These are phyloP conservation scores for Pipistrellus pipistrellus DNA, from an alignment of 2,797 vertebrate species.

Conservation along the genomic window DNA sequence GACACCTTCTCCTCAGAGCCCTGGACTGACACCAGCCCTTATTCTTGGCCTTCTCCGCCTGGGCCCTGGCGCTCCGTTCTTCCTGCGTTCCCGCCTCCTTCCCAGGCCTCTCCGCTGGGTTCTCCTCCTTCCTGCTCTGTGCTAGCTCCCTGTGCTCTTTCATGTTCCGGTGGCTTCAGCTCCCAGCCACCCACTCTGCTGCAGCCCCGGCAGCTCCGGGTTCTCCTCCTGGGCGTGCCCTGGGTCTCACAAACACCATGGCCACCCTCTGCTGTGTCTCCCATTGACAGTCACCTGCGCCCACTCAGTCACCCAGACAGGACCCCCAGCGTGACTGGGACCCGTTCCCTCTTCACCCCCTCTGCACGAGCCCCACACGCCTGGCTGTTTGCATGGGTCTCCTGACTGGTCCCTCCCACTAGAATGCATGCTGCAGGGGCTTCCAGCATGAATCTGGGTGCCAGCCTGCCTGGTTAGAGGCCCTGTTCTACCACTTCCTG, in stretches of 20 bases:
- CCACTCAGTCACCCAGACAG: neutral
- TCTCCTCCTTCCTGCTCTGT: neutral
- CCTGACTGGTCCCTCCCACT: neutral
- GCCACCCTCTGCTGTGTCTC: neutral
- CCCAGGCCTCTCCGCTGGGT: neutral
- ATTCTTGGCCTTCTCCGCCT: neutral
- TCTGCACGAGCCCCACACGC: neutral
- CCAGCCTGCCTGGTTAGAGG: neutral
- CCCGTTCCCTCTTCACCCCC: neutral
- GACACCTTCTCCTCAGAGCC: neutral
- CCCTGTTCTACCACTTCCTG: neutral
- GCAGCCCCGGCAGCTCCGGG: neutral
- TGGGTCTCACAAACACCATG: neutral
- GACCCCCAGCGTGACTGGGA: neutral
- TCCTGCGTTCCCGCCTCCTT: neutral
- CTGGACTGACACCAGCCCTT: neutral
- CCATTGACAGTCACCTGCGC: neutral
- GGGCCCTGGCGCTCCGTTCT: neutral
- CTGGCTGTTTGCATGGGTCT: neutral
- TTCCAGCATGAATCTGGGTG: neutral
- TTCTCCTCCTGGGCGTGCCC: neutral
- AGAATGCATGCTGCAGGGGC: neutral
- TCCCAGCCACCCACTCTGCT: neutral
- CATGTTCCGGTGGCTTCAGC: neutral
- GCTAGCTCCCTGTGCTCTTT: neutral